Evolutionary conservation across 2,888 invertebrate species (phyloP).

Genomic region (Linnaemya vulpina): DNA sequence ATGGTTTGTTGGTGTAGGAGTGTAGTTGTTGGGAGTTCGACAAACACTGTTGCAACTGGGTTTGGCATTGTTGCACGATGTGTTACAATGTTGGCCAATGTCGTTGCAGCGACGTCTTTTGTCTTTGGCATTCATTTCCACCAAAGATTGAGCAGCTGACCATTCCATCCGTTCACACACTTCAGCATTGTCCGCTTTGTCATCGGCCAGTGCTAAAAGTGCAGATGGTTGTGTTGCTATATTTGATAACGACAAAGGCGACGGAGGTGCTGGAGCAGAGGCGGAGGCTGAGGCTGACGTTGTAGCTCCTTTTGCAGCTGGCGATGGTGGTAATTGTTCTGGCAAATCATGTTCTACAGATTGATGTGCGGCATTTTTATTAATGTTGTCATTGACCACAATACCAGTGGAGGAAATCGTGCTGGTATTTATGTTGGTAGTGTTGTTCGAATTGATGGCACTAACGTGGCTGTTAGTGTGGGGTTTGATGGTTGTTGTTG

Average conservation of each 20-base stretch:
- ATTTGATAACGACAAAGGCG: constrained; percentile 31
- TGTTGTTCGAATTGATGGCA: constrained; percentile 22
- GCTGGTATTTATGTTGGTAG: constrained; percentile 40
- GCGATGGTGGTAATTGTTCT: constrained; percentile 39
- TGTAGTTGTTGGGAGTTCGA: constrained; percentile 51
- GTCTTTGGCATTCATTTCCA: constrained; percentile 82
- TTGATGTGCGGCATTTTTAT: constrained; percentile 74
- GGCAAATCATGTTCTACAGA: constrained; percentile 69
- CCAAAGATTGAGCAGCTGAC: constrained; percentile 82
- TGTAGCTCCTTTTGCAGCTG: constrained; percentile 32
- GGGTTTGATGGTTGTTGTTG: constrained; percentile 69
- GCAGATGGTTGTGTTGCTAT: constrained; percentile 19
- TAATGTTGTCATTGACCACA: constrained; percentile 70
- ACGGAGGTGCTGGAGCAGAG: not conserved
- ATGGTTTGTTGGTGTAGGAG: constrained; percentile 13
- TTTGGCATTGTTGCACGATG: constrained; percentile 6
- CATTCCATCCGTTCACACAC: constrained; percentile 81
- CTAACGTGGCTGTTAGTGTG: constrained; percentile 39
- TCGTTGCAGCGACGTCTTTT: constrained; percentile 75
- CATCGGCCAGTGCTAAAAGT: constrained; percentile 63
- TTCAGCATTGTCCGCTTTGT: constrained; percentile 74
- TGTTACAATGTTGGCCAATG: constrained; percentile 19
- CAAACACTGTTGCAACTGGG: constrained; percentile 8
- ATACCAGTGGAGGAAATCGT: constrained; percentile 39
- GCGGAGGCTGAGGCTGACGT: constrained; percentile 18